Evolutionary conservation across 2,888 invertebrate genomes (phyloP).

Genomic region (Encarsia formosa): DNA sequence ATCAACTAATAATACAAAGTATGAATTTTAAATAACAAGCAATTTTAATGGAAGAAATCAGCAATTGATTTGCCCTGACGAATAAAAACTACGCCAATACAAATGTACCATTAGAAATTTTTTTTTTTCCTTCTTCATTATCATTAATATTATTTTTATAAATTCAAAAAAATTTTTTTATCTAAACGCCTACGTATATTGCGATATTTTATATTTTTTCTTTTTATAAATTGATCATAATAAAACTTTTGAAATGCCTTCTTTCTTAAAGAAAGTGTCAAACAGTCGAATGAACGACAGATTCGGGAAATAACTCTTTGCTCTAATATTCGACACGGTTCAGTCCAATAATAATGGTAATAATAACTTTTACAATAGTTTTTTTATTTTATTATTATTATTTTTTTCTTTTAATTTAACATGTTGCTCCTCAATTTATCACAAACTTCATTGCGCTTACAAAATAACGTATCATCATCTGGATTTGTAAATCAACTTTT

Average conservation of each 20-base stretch:
- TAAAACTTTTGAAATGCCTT: slow-evolving; percentile 10
- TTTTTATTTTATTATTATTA: neutral
- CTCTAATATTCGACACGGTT: slow-evolving; percentile 13
- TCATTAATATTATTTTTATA: too few species aligned
- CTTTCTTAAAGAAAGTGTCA: slow-evolving; percentile 20
- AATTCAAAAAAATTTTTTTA: slow-evolving; percentile 17
- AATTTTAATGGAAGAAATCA: slow-evolving; percentile 24
- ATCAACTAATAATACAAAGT: slow-evolving; percentile 24
- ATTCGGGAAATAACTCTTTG: slow-evolving; percentile 24
- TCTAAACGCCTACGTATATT: slow-evolving; percentile 10
- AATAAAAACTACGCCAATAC: slow-evolving; percentile 21
- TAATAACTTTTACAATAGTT: neutral
- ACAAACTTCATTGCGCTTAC: slow-evolving; percentile 16
- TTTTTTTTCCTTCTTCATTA: too few species aligned
- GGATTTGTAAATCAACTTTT: slow-evolving; percentile 1
- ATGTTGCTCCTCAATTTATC: slow-evolving; percentile 17
- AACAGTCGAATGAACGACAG: slow-evolving; percentile 22
- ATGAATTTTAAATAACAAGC: slow-evolving; percentile 17
- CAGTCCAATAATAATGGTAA: neutral
- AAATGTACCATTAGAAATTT: slow-evolving; percentile 13
- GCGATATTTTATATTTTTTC: slow-evolving; percentile 8
- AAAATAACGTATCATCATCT: neutral
- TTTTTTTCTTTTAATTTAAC: slow-evolving; percentile 1
- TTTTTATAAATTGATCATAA: slow-evolving; percentile 12
- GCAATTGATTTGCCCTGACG: slow-evolving; percentile 10